Evolutionary conservation across 2,888 invertebrate genomes (phyloP).

Genomic region (Actias luna): DNA sequence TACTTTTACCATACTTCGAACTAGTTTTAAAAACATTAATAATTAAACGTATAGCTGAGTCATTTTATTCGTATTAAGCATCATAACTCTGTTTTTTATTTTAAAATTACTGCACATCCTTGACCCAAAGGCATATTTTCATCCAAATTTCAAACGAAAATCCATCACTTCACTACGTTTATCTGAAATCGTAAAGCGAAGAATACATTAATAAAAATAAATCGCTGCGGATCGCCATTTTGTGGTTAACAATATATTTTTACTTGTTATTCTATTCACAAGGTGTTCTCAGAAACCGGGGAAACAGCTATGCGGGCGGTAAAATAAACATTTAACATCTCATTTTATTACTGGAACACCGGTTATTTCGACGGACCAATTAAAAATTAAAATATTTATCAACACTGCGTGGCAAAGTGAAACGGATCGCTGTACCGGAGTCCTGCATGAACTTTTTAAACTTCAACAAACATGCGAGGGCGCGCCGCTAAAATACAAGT

Average conservation of each 20-base stretch:
- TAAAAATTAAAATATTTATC: conserved; percentile 65
- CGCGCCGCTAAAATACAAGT: conserved; percentile 76
- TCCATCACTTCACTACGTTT: conserved; percentile 10
- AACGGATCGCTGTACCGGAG: conserved; percentile 65
- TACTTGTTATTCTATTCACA: conserved; percentile 21
- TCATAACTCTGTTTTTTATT: not conserved
- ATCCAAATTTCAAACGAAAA: conserved; percentile 8
- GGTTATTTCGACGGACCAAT: conserved; percentile 45
- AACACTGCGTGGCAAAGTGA: conserved; percentile 59
- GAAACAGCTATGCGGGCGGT: conserved; percentile 26
- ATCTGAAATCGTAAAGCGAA: conserved; percentile 18
- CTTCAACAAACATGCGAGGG: conserved; percentile 77
- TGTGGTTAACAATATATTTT: conserved; percentile 22
- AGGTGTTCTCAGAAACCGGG: conserved; percentile 37
- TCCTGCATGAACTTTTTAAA: conserved; percentile 69
- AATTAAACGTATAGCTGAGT: not conserved
- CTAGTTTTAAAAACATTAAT: not conserved
- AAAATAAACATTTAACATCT: conserved; percentile 41
- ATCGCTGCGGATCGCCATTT: conserved; percentile 21
- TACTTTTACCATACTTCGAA: not conserved
- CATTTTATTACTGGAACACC: conserved; percentile 39
- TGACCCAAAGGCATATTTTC: conserved; percentile 7
- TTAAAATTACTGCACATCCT: not conserved
- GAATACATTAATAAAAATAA: conserved; percentile 16
- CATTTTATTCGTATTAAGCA: not conserved